Evolutionary conservation across 2,797 vertebrate species (phyloP).

Genomic region (Neosalanx taihuensis): DNA sequence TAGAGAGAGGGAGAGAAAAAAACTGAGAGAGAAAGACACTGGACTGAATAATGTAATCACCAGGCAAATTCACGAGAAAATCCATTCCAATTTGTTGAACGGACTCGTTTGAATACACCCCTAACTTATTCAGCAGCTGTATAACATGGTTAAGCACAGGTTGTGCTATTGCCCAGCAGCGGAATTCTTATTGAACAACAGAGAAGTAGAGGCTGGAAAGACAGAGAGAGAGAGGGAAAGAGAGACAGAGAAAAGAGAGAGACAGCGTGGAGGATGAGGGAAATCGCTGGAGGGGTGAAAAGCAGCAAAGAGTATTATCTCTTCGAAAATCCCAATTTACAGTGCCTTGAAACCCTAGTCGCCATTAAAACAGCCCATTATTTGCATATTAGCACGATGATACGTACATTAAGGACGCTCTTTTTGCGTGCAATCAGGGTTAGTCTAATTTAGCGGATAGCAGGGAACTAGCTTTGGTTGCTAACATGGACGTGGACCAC

Average conservation of each 20-base stretch:
- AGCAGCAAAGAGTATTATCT: too few relatives aligned
- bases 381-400: too few relatives aligned
- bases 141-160: background rate
- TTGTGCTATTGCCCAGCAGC: conserved; percentile 7
- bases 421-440: too few relatives aligned
- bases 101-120: conserved; percentile 38
- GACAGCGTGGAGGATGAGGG: background rate
- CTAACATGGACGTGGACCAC: too few relatives aligned
- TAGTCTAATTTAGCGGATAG: too few relatives aligned
- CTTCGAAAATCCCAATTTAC: too few relatives aligned
- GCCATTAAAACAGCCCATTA: too few relatives aligned
- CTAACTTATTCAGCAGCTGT: conserved; percentile 16
- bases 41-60: conserved; percentile 37
- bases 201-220: background rate
- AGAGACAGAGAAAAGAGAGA: conserved; percentile 19
- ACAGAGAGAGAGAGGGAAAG: too few relatives aligned
- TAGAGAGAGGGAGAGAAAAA: background rate
- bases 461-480: too few relatives aligned
- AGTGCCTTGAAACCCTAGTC: too few relatives aligned
- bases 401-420: too few relatives aligned
- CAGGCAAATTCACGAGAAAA: conserved; percentile 35
- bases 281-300: too few relatives aligned
- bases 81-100: conserved; percentile 33
- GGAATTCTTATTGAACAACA: conserved; percentile 21
- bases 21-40: background rate